These are phyloP conservation scores for Heteromormyrus szaboi DNA, from an alignment of 2,797 vertebrate species.

Conservation along the genomic window DNA sequence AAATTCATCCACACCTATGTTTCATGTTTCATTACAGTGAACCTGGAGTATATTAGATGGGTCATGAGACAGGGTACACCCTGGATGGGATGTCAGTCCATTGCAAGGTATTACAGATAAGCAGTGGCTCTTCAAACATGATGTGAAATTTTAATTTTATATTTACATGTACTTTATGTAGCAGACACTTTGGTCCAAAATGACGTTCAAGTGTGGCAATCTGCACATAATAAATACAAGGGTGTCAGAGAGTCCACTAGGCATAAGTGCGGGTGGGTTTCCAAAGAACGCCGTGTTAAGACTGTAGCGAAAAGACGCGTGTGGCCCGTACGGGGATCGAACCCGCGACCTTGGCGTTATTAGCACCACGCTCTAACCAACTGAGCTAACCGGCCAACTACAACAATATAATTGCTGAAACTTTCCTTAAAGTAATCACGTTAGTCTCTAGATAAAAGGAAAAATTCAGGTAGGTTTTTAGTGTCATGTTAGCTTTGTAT, in stretches of 20 bases:
- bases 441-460: background rate
- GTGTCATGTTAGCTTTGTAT: background rate
- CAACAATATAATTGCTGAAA: fast-evolving
- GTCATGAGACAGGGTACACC: background rate
- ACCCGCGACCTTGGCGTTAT: conserved; percentile 52
- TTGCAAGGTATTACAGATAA: background rate
- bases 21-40: background rate
- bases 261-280: background rate
- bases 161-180: background rate
- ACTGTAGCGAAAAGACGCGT: background rate
- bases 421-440: background rate
- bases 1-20: background rate
- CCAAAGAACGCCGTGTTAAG: background rate
- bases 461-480: background rate
- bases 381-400: conserved; percentile 38
- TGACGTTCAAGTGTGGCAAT: background rate
- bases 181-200: background rate
- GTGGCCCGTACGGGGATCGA: conserved; percentile 21
- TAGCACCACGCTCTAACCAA: conserved; percentile 61
- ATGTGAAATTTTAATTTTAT: background rate
- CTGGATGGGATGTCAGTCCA: background rate
- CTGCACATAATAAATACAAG: background rate
- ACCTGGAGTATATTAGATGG: background rate
- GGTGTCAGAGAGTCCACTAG: background rate
- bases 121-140: background rate